Evolutionary conservation across 2,113 vertebrate species (phyloP), one percentile per base, ranked within the genome.

Genomic region (Cichladusa arquata): DNA sequence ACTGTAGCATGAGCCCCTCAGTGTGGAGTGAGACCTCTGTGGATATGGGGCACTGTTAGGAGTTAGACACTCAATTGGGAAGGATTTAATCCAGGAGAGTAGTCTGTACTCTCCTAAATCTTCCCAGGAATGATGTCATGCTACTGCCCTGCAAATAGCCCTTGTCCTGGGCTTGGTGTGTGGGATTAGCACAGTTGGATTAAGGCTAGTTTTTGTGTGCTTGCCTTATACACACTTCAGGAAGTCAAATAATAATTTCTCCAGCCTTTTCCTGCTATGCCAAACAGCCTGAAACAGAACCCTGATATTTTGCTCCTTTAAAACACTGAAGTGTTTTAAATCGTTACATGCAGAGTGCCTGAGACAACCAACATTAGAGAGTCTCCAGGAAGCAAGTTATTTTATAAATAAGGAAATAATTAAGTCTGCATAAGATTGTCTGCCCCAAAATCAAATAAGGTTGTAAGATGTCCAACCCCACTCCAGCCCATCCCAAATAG

Each of bases 391-490:
- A 88, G 71, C 9, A 73, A 64, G 16, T 42, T 90, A 60, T 56
- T 95, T 95, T 53, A 86, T 81, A 89, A 79, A 79, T 38, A 34
- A 94, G 60, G 50, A 80, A 91, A 81, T 92, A 88, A 70, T 92
- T 82, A 81, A 61, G 17, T 69, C 58, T 86, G 15, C 0, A 2
- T 73, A 70, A 73, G 25, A 36, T 67, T 40, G 20, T 82, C 67
- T 94, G 74, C 45, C 67, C 19, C 33, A 4, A 94, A 87, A 89
- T 91, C 40, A 86, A 92, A 64, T 53, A 72, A 87, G 12, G 11
- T 7, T 51, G 22, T 57, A 87, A 78, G 69, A 81, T 13, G 28
- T 85, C 31, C 2, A 2, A 25, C 14, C 3, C 10, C 6, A 25
- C 3, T 38, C 19, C 14, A 86, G 8, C 23, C 24, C 5, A 50